Evolutionary conservation across 2,888 invertebrate species (phyloP).

Genomic region (Meganola albula): DNA sequence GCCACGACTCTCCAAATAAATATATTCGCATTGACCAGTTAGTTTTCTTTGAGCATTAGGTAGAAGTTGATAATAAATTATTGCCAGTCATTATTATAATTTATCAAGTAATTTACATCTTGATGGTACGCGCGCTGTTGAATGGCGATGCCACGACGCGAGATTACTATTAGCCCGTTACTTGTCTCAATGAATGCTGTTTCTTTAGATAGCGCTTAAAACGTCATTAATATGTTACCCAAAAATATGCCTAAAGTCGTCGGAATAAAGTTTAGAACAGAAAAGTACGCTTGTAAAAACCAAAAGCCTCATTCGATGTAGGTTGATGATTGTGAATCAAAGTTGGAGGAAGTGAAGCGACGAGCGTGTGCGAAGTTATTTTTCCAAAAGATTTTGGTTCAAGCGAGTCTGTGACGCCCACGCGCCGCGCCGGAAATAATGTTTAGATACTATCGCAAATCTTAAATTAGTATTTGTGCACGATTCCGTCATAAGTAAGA

Average conservation of each 20-base stretch:
- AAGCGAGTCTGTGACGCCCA: constrained; percentile 54
- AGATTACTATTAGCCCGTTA: constrained; percentile 74
- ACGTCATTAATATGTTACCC: constrained; percentile 39
- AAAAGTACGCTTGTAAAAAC: constrained; percentile 6
- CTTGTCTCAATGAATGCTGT: constrained; percentile 72
- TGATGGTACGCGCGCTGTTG: constrained; percentile 58
- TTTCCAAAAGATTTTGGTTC: constrained; percentile 39
- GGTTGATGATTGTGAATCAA: constrained; percentile 44
- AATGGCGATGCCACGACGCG: constrained; percentile 65
- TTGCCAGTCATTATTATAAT: constrained; percentile 11
- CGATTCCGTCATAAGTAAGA: constrained; percentile 70
- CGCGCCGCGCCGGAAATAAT: constrained; percentile 65
- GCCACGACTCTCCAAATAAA: no score
- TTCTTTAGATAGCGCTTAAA: constrained; percentile 51
- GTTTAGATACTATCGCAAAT: constrained; percentile 59
- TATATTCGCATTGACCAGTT: no score
- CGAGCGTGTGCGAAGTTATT: constrained; percentile 54
- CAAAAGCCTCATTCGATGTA: constrained; percentile 36
- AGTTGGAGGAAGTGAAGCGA: constrained; percentile 47
- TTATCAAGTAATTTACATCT: constrained; percentile 24
- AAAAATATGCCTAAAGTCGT: constrained; percentile 37
- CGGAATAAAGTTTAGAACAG: constrained; percentile 34
- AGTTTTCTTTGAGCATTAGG: no score
- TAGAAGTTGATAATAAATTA: no score
- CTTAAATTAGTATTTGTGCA: constrained; percentile 53